These are phyloP conservation scores for Eumeta japonica DNA, from an alignment of 1,140 invertebrate species.

Conservation along the genomic window DNA sequence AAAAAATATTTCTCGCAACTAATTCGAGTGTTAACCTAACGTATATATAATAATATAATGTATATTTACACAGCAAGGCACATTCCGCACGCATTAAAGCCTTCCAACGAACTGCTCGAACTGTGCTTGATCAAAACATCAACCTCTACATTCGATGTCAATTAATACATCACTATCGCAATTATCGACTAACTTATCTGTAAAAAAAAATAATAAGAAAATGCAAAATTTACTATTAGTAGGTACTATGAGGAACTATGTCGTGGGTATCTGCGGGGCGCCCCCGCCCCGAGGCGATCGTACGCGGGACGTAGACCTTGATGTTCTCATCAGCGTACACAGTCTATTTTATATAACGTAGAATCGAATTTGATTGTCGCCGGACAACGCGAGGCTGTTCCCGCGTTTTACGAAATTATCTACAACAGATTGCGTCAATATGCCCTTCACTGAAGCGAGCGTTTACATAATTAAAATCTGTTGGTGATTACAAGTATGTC, in stretches of 20 bases:
- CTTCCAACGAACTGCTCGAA: conserved; percentile 21
- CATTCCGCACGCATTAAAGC: conserved; percentile 59
- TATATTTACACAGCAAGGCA: conserved; percentile 58
- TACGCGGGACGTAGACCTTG: conserved; percentile 26
- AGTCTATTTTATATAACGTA: conserved; percentile 40
- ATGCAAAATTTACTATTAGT: conserved; percentile 56
- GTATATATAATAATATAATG: too few species aligned
- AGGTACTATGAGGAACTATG: conserved; percentile 57
- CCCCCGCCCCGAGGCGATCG: too few species aligned
- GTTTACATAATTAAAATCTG: too few species aligned
- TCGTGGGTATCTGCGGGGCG: too few species aligned
- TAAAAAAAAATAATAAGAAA: conserved; percentile 47
- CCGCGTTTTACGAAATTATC: too few species aligned
- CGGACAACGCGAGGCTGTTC: too few species aligned
- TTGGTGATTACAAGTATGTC: too few species aligned
- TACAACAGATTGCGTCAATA: too few species aligned
- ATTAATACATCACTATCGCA: neutral
- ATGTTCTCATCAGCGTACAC: conserved; percentile 52
- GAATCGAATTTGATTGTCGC: too few species aligned
- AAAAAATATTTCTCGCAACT: conserved; percentile 56
- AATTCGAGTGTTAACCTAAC: conserved; percentile 58
- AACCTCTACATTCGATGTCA: conserved; percentile 22
- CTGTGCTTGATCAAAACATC: conserved; percentile 49
- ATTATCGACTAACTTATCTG: conserved; percentile 39
- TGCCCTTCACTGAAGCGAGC: too few species aligned